Base-by-base conservation (phyloP, 2,888 invertebrate genomes). In the Apodemia zela region DNA sequence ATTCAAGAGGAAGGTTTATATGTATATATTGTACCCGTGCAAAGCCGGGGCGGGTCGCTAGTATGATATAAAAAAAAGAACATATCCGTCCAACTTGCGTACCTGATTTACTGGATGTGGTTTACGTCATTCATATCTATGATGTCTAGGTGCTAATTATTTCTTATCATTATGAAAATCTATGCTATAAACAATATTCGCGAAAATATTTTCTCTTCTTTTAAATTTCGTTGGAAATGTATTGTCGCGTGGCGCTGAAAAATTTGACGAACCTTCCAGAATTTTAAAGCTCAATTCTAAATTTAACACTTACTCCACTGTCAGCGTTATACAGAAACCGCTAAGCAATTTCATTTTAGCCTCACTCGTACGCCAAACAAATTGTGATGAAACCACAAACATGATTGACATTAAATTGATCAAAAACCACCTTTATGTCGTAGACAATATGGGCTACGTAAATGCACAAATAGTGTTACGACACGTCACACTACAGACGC, bases 341-440 rank as follows among this genome's bases (percentile, higher is more conserved):
- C 59, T 58, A 47, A 35, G 62, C 62, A 58, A 63, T 63, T 63
- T 63, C 62, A 45, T 63, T 63, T 63, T 25, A 54, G 54, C 54
- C 65, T 63, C 64, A 61, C 59, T 63, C 59, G 60, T 54, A 62
- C 63, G 59, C 62, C 64, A 58, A 54, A 54, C 67, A 65, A 64
- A 67, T 65, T 64, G 64, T 66, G 69, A 67, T 65, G 61, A 68
- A 63, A 65, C 63, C 63, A 42, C 64, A 65, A 38, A 42, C 67
- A 58, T 59, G 62, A 60, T 38, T 62, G 51, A 63, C 54, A 25
- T 21, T 25, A 54, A 25, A 59, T 54, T 18, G 33, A 42, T 63
- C 59, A 15, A 66, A 63, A 61, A 51, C 54, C 54, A 63, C 47
- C 47, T 59, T 59, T 66, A 63, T 61, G 60, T 57, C 2, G 6